Conservation (phyloP, 1,140 invertebrate genomes). For the Zophobas atratus region DNA sequence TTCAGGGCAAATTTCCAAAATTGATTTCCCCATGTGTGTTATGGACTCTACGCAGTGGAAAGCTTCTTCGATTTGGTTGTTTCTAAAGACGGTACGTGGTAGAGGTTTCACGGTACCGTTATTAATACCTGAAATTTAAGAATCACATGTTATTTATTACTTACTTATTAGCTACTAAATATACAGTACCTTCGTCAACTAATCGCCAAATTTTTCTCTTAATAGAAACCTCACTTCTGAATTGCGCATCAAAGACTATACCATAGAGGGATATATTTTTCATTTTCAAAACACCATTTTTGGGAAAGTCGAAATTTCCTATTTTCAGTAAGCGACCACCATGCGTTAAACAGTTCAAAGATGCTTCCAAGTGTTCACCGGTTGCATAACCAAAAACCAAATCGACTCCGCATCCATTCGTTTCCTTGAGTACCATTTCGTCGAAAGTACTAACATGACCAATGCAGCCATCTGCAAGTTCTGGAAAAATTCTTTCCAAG, state of each 20-base stretch:
- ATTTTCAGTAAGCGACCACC: conserved; percentile 97
- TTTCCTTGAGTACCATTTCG: conserved; percentile 84
- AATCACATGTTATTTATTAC: too few species aligned
- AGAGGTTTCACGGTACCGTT: too few species aligned
- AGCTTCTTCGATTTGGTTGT: too few species aligned
- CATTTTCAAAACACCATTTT: conserved; percentile 95
- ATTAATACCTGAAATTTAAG: too few species aligned
- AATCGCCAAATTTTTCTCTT: too few species aligned
- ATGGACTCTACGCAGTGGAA: conserved; percentile 70
- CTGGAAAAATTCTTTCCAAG: conserved; percentile 89
- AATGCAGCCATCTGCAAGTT: conserved; percentile 86
- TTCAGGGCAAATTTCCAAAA: conserved; percentile 69
- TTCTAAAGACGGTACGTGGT: too few species aligned
- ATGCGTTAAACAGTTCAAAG: conserved; percentile 88
- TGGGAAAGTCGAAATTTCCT: conserved; percentile 96
- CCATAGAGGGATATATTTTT: conserved; percentile 98
- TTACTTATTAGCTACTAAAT: too few species aligned
- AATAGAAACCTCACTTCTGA: conserved; percentile 80
- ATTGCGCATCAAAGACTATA: conserved; percentile 94
- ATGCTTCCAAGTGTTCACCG: conserved; percentile 94
- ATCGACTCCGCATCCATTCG: conserved; percentile 90
- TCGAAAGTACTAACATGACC: conserved; percentile 85
- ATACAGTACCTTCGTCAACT: too few species aligned
- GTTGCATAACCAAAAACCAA: conserved; percentile 95
- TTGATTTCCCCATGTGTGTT: conserved; percentile 88